These are phyloP conservation scores for Hirtodrosophila histrioides DNA, from an alignment of 2,888 invertebrate species.

Conservation along the genomic window DNA sequence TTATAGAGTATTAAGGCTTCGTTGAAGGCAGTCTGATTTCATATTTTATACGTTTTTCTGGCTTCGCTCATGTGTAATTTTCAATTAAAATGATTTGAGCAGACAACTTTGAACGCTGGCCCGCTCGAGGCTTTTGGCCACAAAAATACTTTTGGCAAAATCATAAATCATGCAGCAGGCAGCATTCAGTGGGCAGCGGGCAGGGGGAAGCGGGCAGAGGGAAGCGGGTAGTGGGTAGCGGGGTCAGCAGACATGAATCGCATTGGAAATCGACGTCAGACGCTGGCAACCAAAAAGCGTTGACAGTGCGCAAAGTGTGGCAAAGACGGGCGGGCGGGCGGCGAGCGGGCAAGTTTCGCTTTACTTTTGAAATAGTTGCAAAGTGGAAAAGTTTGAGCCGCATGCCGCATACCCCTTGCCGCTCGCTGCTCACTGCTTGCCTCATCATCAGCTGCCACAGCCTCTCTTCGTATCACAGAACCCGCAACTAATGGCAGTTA, in stretches of 20 bases:
- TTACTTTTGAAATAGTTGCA: constrained; percentile 78
- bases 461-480: constrained; percentile 10
- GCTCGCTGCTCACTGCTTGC: constrained; percentile 11
- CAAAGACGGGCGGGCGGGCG: not conserved
- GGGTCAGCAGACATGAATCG: constrained; percentile 65
- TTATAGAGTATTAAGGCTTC: constrained; percentile 19
- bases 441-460: constrained; percentile 52
- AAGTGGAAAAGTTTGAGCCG: constrained; percentile 75
- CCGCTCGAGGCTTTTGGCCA: constrained; percentile 57
- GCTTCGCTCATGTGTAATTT: constrained; percentile 82
- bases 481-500: constrained; percentile 60
- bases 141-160: constrained; percentile 73
- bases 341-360: constrained; percentile 61
- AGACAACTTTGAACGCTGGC: constrained; percentile 71
- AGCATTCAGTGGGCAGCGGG: constrained; percentile 12
- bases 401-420: constrained; percentile 23
- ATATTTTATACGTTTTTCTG: constrained; percentile 41
- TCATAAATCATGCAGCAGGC: constrained; percentile 76
- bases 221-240: not conserved
- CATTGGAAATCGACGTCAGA: constrained; percentile 68
- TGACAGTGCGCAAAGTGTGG: constrained; percentile 30
- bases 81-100: constrained; percentile 81
- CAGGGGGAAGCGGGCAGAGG: not conserved
- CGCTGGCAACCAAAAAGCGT: constrained; percentile 35
- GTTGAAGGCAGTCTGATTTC: constrained; percentile 11